Percentiles rank a stretch among this genome's conserved stretches.
phyloP scores from a whole-genome alignment of 2,888 invertebrate genomes.

The Acleris literana region DNA sequence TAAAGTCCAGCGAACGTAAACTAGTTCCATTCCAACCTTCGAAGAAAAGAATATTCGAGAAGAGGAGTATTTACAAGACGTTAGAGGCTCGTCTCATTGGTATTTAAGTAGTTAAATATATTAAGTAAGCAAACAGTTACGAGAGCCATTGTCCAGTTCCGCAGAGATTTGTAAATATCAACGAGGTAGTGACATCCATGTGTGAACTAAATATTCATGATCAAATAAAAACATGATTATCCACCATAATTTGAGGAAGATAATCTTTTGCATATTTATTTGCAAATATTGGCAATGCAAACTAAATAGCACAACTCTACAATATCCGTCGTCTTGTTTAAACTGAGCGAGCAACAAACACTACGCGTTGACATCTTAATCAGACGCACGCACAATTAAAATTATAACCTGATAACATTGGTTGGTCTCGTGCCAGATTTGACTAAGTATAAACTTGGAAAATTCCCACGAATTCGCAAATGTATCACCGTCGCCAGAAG shows the following conservation, averaged over 20 bases:
- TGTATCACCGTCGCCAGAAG: not conserved
- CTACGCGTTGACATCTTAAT: no score
- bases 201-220: slow-evolving; percentile 36
- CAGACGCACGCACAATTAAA: no score
- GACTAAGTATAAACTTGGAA: not conserved
- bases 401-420: not conserved
- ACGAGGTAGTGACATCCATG: slow-evolving; percentile 34
- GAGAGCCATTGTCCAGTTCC: slow-evolving; percentile 28
- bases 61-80: slow-evolving; percentile 30
- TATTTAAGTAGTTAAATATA: slow-evolving; percentile 35
- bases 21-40: slow-evolving; percentile 15
- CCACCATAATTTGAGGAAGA: slow-evolving; percentile 22
- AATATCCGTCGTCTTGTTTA: no score
- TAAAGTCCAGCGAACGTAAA: slow-evolving; percentile 28
- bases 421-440: not conserved
- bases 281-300: slow-evolving; percentile 6
- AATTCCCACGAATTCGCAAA: not conserved
- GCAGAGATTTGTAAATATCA: slow-evolving; percentile 33
- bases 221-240: slow-evolving; percentile 15
- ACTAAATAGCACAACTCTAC: not conserved
- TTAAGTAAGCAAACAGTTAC: slow-evolving; percentile 30
- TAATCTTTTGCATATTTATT: slow-evolving; percentile 15
- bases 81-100: slow-evolving; percentile 36
- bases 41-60: slow-evolving; percentile 33
- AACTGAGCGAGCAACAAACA: no score